These are phyloP conservation scores for Platycheirus albimanus DNA, from an alignment of 2,888 invertebrate genomes.

Conservation along the genomic window DNA sequence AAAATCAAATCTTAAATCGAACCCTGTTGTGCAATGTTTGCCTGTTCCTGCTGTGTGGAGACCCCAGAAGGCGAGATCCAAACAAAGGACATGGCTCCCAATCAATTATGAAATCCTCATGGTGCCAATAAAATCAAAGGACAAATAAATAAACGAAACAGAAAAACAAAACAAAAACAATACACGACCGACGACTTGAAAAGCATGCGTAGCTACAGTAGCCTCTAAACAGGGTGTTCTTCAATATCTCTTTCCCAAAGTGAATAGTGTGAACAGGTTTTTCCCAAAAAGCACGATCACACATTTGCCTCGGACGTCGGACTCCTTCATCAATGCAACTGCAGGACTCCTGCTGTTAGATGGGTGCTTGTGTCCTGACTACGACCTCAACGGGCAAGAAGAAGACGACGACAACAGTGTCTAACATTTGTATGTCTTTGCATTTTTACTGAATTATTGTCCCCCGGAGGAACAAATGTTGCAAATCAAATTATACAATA, in stretches of 20 bases:
- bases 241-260: conserved; percentile 20
- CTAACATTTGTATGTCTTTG: conserved; percentile 24
- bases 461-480: conserved; percentile 60
- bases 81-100: conserved; percentile 69
- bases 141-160: conserved; percentile 57
- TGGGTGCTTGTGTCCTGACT: neutral
- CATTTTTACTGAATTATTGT: conserved; percentile 39
- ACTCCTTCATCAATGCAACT: conserved; percentile 43
- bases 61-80: conserved; percentile 10
- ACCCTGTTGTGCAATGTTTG: conserved; percentile 58
- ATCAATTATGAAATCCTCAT: conserved; percentile 63
- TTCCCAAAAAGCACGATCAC: conserved; percentile 1
- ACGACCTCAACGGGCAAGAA: conserved; percentile 2
- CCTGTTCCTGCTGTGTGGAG: conserved; percentile 37
- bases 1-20: conserved; percentile 49
- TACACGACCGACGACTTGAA: neutral
- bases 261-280: conserved; percentile 59
- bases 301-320: neutral
- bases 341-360: conserved; percentile 56
- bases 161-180: conserved; percentile 6
- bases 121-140: conserved; percentile 64
- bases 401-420: conserved; percentile 2
- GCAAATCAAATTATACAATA: conserved; percentile 72
- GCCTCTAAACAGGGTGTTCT: conserved; percentile 58
- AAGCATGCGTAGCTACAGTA: conserved; percentile 58